Base-by-base conservation (phyloP, 1,140 invertebrate species). In the Tyrophagus putrescentiae region DNA sequence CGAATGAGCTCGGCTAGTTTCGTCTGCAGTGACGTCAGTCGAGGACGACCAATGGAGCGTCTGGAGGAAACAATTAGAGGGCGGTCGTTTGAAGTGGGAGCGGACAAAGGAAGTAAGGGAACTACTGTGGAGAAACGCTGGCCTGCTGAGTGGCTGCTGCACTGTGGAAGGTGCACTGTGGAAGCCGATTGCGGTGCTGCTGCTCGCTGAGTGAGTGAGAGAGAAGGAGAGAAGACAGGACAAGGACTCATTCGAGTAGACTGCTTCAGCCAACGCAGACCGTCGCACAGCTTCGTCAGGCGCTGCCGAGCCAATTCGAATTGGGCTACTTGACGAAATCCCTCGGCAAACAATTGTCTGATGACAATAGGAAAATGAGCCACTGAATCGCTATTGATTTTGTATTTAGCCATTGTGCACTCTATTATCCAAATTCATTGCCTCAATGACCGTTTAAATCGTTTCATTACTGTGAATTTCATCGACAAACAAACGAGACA, bases 351-450 rank as follows among this genome's bases (percentile, higher is more conserved):
- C 45, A 48, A 6, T 48, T 48, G 45, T 7, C n/a, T n/a, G n/a
- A 48, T 48, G 45, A 48, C 45, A 48, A 48, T 48, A 48, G 45
- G 7, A 48, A 48, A 48, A 48, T 48, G 45, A 48, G 45, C 45
- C 45, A 48, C 45, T 48, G 45, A 48, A 48, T 48, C 45, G 45
- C 45, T 48, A 48, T 48, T 48, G 45, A 48, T 48, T 48, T 48
- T 48, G 45, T 48, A 48, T 48, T 48, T 48, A 48, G 45, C 18
- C 18, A 18, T 48, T 48, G 45, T 48, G 7, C 45, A 48, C 45
- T 7, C 7, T 48, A 25, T 48, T 7, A 48, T 48, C 45, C 18
- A 29, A 48, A 48, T 48, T 48, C 45, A 48, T 48, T 18, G 45
- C 45, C 45, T 48, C 45, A 48, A 48, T 48, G 45, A 48, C 45